Base-by-base conservation (phyloP, 2,113 vertebrate species). In the Albula glossodonta region DNA sequence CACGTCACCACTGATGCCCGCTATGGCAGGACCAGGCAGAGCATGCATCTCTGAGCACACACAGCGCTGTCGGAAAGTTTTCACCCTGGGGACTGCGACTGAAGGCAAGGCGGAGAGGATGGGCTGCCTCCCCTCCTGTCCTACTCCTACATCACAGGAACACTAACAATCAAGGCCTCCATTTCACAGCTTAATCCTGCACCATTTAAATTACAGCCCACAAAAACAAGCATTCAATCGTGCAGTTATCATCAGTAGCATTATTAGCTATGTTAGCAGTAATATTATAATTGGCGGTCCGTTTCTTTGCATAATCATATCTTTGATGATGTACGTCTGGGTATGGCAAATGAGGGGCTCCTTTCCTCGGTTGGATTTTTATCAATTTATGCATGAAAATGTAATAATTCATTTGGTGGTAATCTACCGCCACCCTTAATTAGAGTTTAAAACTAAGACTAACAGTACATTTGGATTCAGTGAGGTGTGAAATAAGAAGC, bases 401-500 rank as follows among this genome's bases (percentile, higher is more conserved):
- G 89, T 90, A 95, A 94, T 95, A 84, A 93, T 92, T 93, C 91
- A 91, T 93, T 94, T 95, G 95, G 93, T 89, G 93, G 89, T 83
- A 94, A 89, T 90, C 92, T 94, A 94, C 95, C 95, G 93, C 94
- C 91, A 94, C 91, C 60, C 81, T 93, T 96, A 95, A 96, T 95
- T 95, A 95, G 93, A 94, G 91, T 92, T 94, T 92, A 91, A 93
- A 95, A 94, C 89, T 94, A 95, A 0, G 90, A 95, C 96, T 96
- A 96, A 95, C 95, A 94, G 94, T 94, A 93, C 91, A 95, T 93
- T 94, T 94, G 94, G 94, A 95, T 92, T 92, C 93, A 95, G 84
- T 90, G 93, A 94, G 92, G 92, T 93, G 93, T 94, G 95, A 96
- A 96, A 96, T 96, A 96, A 96, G 94, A 92, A 94, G 91, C 91